Evolutionary conservation across 2,113 vertebrate genomes (phyloP).

Genomic region (Cottus gobio): DNA sequence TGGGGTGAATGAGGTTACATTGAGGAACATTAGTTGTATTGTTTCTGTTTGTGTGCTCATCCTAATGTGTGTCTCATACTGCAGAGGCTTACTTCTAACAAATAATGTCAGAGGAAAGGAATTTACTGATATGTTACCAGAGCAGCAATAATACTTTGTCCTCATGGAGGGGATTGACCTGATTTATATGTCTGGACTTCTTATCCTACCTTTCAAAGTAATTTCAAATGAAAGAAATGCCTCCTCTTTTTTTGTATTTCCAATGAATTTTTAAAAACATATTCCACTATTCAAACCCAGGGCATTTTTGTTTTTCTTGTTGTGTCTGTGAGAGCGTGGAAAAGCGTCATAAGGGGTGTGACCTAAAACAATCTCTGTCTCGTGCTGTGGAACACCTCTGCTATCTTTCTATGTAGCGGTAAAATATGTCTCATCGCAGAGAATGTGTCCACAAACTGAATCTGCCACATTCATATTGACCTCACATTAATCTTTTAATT

Average conservation of each 20-base stretch:
- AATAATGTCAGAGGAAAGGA: slow-evolving; percentile 34
- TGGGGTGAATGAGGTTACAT: neutral
- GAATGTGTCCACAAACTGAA: neutral
- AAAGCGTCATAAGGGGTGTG: slow-evolving; percentile 33
- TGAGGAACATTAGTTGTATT: neutral
- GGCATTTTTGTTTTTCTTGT: neutral
- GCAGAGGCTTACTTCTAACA: slow-evolving; percentile 2
- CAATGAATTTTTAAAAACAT: neutral
- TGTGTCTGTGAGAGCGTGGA: slow-evolving; percentile 11
- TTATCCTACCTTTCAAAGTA: neutral
- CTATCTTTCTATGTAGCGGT: neutral
- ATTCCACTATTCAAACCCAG: slow-evolving; percentile 10
- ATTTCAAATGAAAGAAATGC: neutral
- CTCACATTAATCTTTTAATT: neutral
- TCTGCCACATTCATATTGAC: neutral
- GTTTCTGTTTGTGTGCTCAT: slow-evolving; percentile 13
- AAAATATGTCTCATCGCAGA: slow-evolving; percentile 6
- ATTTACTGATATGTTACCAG: slow-evolving; percentile 43
- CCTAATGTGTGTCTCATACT: neutral
- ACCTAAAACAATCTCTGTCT: slow-evolving; percentile 45
- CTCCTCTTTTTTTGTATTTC: neutral
- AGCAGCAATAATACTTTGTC: slow-evolving; percentile 41
- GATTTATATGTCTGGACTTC: neutral
- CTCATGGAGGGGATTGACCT: slow-evolving; percentile 7
- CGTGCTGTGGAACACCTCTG: slow-evolving; percentile 12